phyloP scores from a whole-genome alignment of 2,888 invertebrate species.

The Gisinianus flammeolus region DNA sequence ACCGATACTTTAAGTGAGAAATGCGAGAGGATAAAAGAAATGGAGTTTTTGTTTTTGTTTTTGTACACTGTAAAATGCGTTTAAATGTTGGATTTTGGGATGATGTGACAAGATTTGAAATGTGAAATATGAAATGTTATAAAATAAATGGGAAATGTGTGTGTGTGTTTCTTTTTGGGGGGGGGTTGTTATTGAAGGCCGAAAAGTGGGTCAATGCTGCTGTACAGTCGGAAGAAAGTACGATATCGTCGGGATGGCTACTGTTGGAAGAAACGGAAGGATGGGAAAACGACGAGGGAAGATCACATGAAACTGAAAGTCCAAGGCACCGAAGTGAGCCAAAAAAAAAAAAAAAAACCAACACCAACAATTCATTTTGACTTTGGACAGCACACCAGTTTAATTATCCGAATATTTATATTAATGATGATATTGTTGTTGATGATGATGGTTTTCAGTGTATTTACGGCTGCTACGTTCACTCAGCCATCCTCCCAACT shows the following conservation, averaged over 20 bases:
- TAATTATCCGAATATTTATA: neutral
- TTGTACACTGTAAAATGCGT: no score
- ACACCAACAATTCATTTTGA: neutral
- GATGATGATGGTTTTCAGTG: conserved; percentile 67
- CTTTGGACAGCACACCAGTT: neutral
- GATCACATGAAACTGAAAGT: conserved; percentile 99
- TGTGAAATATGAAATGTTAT: no score
- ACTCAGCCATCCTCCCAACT: conserved; percentile 97
- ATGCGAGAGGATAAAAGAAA: no score
- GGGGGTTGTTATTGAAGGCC: conserved; percentile 69
- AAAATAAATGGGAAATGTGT: no score
- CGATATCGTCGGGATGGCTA: conserved; percentile 95
- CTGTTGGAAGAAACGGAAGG: conserved; percentile 98
- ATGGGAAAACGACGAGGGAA: conserved; percentile 96
- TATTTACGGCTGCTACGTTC: conserved; percentile 98
- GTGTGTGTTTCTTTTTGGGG: neutral
- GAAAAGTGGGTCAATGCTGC: conserved; percentile 94
- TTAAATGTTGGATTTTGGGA: no score
- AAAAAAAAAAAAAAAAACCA: conserved; percentile 14
- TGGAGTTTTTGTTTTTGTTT: no score
- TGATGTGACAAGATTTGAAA: no score
- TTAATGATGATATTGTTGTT: neutral
- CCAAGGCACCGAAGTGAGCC: conserved; percentile 87
- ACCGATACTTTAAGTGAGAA: no score
- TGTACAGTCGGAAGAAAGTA: conserved; percentile 94